Base-by-base conservation (phyloP, 2,113 vertebrate species). In the Dinomys branickii region DNA sequence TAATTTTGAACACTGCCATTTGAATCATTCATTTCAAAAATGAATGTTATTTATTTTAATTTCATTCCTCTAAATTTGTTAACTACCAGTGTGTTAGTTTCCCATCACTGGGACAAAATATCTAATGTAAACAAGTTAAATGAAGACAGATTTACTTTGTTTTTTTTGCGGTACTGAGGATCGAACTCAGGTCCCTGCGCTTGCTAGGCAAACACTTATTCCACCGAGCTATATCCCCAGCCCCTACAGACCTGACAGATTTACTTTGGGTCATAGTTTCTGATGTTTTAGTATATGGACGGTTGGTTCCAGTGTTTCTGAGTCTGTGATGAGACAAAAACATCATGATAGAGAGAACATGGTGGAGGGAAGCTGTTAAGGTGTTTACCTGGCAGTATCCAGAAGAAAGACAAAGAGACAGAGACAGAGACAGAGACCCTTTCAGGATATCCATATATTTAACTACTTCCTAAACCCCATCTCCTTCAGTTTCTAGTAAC, bases 31-130 rank as follows among this genome's bases (percentile, higher is more conserved):
- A 2, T 86, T 88, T 97, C 88, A 92, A 97, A 92, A 28, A 69
- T 88, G 63, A 52, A 20, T 96, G 84, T 81, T 97, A 88, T 50
- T 80, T 84, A 96, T 56, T 95, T 96, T 97, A 96, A 91, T 96
- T 96, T 97, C 94, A 73, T 0, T 41, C 94, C 85, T 96, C 5
- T 90, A 88, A 59, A 26, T 93, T 96, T 97, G 95, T 97, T 90
- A 96, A 90, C 54, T 81, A 10, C 14, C 30, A 38, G 11, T 93
- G 97, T 92, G 41, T 26, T 28, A 92, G 67, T 11, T 75, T 13
- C 3, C 41, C 38, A 44, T 41, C 38, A 75, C 22, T 44, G 41
- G 26, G 24, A 75, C 22, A 75, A 75, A 75, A 44, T 26, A 75
- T 12, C 10, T 75, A 10, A 44, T n/a, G 11, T 75, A 75, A 44